A percentile compares a stretch with the other conserved stretches of the same genome.
phyloP scores from a whole-genome alignment of 23 tunicate species.

The Phallusia fumigata region DNA sequence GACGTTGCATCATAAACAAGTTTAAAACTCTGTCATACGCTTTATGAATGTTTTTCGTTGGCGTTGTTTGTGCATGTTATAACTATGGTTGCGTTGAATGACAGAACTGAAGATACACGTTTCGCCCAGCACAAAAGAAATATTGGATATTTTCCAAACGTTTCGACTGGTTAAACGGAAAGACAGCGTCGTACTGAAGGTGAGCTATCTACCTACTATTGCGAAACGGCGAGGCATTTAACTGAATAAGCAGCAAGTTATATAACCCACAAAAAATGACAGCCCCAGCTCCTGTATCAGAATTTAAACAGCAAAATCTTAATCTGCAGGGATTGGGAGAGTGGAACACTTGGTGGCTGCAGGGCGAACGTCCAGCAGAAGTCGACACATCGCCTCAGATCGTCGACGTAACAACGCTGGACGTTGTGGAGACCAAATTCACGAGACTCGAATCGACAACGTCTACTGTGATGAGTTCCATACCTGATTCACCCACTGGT shows the following conservation, averaged over 20 bases:
- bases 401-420: background rate
- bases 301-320: slow-evolving; percentile 14
- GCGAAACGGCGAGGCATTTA: too few species aligned
- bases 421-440: background rate
- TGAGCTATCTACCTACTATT: slow-evolving; percentile 1
- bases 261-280: too few species aligned
- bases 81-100: background rate
- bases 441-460: background rate
- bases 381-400: background rate
- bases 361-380: slow-evolving; percentile 16
- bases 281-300: too few species aligned
- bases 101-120: slow-evolving; percentile 60
- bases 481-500: background rate
- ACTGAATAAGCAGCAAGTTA: too few species aligned
- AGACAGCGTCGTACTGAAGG: slow-evolving; percentile 52
- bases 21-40: too few species aligned
- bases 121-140: slow-evolving; percentile 62
- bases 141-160: slow-evolving; percentile 59
- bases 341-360: slow-evolving; percentile 59
- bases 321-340: slow-evolving; percentile 42
- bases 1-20: too few species aligned
- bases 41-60: too few species aligned
- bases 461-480: background rate
- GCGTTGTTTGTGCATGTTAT: too few species aligned
- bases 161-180: slow-evolving; percentile 44